Percentiles rank a stretch among this genome's conserved stretches.
Conservation (phyloP, 2,113 vertebrate species). For the Podiceps cristatus region DNA sequence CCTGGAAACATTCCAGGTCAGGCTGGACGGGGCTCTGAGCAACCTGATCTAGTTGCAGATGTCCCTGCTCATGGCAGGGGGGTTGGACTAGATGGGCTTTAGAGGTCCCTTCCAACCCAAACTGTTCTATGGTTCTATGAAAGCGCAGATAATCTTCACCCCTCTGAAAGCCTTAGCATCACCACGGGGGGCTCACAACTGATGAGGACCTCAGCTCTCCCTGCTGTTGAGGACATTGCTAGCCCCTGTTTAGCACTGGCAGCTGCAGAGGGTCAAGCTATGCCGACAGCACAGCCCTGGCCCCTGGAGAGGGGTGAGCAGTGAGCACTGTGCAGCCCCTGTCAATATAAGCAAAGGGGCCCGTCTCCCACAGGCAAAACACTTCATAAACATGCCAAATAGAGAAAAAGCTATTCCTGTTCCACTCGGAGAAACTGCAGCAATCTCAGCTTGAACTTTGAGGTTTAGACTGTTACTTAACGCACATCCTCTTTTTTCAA, state of each 20-base stretch:
- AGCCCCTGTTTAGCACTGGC: accelerated
- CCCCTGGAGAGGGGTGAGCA: neutral
- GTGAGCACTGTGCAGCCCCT: neutral
- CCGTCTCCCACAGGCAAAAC: neutral
- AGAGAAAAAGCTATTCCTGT: neutral
- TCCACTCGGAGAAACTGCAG: neutral
- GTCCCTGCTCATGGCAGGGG: too few relatives aligned
- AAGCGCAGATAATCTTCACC: neutral
- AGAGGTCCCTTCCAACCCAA: too few relatives aligned
- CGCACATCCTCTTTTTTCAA: neutral
- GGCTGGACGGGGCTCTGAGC: too few relatives aligned
- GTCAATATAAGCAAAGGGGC: neutral
- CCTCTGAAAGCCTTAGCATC: neutral
- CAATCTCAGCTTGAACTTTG: neutral
- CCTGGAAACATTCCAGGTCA: too few relatives aligned
- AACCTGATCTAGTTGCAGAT: too few relatives aligned
- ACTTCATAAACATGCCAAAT: neutral
- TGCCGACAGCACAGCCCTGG: accelerated
- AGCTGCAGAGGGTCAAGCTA: neutral
- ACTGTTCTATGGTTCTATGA: too few relatives aligned
- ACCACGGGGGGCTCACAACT: accelerated
- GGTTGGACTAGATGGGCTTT: too few relatives aligned
- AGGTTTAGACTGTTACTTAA: neutral
- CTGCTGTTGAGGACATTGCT: neutral
- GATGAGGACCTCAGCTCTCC: neutral